Evolutionary conservation across 1,140 invertebrate genomes (phyloP).

Genomic region (Carcinoscorpius rotundicauda): DNA sequence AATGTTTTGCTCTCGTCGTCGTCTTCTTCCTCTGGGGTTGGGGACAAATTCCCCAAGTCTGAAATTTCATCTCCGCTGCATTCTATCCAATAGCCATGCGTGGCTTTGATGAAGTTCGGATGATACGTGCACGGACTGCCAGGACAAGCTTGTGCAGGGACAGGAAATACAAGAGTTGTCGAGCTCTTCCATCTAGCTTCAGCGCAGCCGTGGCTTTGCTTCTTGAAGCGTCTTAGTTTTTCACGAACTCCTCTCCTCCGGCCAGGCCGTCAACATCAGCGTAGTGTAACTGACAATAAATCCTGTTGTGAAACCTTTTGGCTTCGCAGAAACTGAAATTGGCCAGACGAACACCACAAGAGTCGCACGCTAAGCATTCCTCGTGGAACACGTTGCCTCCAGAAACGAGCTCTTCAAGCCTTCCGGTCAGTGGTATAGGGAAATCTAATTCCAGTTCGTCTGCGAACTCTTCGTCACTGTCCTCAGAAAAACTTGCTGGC

Average conservation of each 20-base stretch:
- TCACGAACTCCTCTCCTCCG: conserved; percentile 74
- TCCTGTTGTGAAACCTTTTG: conserved; percentile 63
- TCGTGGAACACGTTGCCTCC: conserved; percentile 45
- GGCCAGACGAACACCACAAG: conserved; percentile 79
- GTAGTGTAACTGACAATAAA: conserved; percentile 80
- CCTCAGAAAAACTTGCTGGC: conserved; percentile 8
- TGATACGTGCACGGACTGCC: conserved; percentile 82
- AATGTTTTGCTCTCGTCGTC: neutral
- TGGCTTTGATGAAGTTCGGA: conserved; percentile 77
- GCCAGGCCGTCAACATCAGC: conserved; percentile 88
- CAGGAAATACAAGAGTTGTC: conserved; percentile 82
- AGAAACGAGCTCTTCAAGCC: too few species aligned
- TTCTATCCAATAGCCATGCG: conserved; percentile 90
- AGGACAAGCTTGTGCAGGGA: conserved; percentile 76
- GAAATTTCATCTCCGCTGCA: conserved; percentile 44
- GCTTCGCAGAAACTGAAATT: conserved; percentile 75
- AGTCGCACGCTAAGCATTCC: conserved; percentile 88
- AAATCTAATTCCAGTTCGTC: neutral
- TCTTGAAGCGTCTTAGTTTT: conserved; percentile 90
- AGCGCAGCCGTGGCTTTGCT: conserved; percentile 83
- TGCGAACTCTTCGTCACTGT: too few species aligned
- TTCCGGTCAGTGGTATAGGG: conserved; percentile 37
- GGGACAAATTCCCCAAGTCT: neutral
- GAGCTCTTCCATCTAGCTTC: conserved; percentile 73
- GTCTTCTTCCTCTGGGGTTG: neutral